Base-by-base conservation (phyloP, 2,113 vertebrate genomes). In the Grallaria varia region DNA sequence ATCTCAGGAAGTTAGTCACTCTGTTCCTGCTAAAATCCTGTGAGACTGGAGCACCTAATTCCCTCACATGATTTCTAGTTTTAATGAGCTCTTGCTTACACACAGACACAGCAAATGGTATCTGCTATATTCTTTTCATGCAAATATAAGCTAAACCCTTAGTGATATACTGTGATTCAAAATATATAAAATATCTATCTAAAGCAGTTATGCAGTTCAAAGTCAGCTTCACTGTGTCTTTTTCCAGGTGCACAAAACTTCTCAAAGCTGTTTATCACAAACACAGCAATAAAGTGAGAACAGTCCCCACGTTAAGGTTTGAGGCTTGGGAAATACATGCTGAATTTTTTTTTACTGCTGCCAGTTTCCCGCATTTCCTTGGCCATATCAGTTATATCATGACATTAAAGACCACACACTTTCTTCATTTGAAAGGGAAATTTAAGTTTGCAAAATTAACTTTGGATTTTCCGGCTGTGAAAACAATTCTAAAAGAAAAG, bases 81-180 rank as follows among this genome's bases (percentile, higher is more conserved):
- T 86, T 95, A 88, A 93, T 63, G 79, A 95, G 86, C 84, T 86
- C 76, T 80, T 84, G 47, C 62, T 86, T 91, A 83, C 27, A 82
- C 14, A 55, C 25, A 71, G 39, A 81, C 13, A 31, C 30, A 72
- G 66, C 3, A 8, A 90, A 89, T 5, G 3, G 33, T 55, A 52
- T 80, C 49, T 66, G 16, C 9, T 75, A 21, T 76, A 73, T 44
- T 17, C 20, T 67, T 95, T 92, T 59, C 39, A 81, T 67, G 50
- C 27, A 93, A 78, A 60, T 58, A 55, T n/a, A 69, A 87, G 23
- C 31, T 44, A 84, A 91, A 76, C 2, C 24, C 14, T 40, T 66
- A 69, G 20, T 39, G 42, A 30, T 50, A 24, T 40, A 27, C 8
- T 75, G 9, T 21, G 14, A 60, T 68, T 89, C 28, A 76, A 84